phyloP scores from a whole-genome alignment of 2,797 vertebrate genomes.

The Aeoliscus strigatus region DNA sequence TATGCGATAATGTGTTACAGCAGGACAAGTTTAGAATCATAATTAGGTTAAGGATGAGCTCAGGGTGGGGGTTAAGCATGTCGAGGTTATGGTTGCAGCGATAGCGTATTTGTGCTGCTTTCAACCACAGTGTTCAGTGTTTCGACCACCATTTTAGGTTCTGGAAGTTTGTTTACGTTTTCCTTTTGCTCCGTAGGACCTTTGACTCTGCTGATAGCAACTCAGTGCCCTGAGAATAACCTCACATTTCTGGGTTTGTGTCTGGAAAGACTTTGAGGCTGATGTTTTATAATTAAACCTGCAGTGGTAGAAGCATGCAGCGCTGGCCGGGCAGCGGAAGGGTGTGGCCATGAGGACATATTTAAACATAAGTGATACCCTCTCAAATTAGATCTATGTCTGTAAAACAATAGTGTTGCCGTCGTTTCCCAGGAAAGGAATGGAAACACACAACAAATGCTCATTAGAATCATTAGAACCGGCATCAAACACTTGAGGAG shows the following conservation, averaged over 20 bases:
- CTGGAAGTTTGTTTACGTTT: too few species aligned
- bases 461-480: too few species aligned
- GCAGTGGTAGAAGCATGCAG: conserved; percentile 11
- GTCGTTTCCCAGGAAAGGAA: too few species aligned
- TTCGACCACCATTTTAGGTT: too few species aligned
- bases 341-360: conserved; percentile 9
- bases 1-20: conserved; percentile 47
- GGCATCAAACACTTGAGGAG: too few species aligned
- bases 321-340: conserved; percentile 38
- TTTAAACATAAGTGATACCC: too few species aligned
- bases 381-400: too few species aligned
- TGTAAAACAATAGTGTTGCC: too few species aligned
- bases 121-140: too few species aligned
- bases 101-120: too few species aligned
- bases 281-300: conserved; percentile 66
- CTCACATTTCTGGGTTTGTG: conserved; percentile 33
- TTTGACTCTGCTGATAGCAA: conserved; percentile 21
- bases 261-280: conserved; percentile 27
- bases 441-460: too few species aligned
- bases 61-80: conserved; percentile 7
- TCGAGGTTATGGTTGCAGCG: too few species aligned
- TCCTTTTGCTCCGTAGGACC: not conserved
- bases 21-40: conserved; percentile 24
- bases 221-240: conserved; percentile 51
- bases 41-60: conserved; percentile 25